Conservation (phyloP, 1,140 invertebrate genomes). For the Drosophila tsacasi region DNA sequence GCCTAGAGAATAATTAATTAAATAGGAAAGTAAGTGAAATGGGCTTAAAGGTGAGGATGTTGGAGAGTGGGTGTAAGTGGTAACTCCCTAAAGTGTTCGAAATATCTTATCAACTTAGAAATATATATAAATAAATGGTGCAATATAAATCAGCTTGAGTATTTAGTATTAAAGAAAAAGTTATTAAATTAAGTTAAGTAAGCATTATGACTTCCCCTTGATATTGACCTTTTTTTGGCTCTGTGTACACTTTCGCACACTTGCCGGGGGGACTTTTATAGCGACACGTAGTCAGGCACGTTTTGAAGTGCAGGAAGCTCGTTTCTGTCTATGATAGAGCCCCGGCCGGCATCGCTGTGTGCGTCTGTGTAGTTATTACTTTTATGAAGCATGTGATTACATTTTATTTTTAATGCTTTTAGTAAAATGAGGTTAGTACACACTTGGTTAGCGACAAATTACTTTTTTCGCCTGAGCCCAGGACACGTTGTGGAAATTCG, state of each 20-base stretch:
- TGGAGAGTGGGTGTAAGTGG: not conserved
- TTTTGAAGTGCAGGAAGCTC: conserved; percentile 74
- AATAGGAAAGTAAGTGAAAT: not conserved
- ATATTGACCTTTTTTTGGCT: not conserved
- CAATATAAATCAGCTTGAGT: not conserved
- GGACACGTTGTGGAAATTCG: conserved; percentile 38
- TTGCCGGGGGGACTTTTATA: conserved; percentile 67
- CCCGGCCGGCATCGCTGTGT: conserved; percentile 15
- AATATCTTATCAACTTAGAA: not conserved
- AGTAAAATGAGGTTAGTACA: conserved; percentile 83
- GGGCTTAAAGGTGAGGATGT: not conserved
- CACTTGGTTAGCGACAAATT: conserved; percentile 84
- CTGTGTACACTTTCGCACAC: conserved; percentile 32
- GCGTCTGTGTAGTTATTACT: conserved; percentile 76
- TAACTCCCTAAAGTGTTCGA: not conserved
- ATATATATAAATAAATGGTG: not conserved
- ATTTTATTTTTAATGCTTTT: conserved; percentile 84
- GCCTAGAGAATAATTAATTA: not conserved
- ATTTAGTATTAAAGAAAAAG: not conserved
- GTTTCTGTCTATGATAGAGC: conserved; percentile 40
- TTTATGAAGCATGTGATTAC: conserved; percentile 84
- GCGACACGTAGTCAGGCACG: conserved; percentile 76
- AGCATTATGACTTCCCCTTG: not conserved
- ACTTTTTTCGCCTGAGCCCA: conserved; percentile 39
- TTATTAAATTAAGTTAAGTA: not conserved